Percentiles rank a stretch among this genome's conserved stretches.
Conservation (phyloP, 2,888 invertebrate species). For the Coleophora flavipennella region DNA sequence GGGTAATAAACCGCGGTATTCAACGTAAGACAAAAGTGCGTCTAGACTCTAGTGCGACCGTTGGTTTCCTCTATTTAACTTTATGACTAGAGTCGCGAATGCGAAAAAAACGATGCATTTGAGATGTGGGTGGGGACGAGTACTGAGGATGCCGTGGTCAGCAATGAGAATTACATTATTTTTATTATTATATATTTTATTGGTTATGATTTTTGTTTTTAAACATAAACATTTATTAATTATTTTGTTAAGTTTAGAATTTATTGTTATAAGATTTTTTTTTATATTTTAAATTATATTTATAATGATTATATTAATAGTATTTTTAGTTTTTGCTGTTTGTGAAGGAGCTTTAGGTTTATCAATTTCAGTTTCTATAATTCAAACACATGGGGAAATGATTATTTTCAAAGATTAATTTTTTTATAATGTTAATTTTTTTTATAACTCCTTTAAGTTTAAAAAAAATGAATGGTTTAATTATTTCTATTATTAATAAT, state of each 20-base stretch:
- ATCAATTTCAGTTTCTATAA: constrained; percentile 74
- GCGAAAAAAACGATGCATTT: too few species aligned
- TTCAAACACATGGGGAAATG: constrained; percentile 76
- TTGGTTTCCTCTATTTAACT: too few species aligned
- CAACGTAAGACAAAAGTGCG: too few species aligned
- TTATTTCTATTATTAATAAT: constrained; percentile 61
- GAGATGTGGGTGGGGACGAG: too few species aligned
- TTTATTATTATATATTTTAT: constrained; percentile 62
- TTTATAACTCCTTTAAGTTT: constrained; percentile 69
- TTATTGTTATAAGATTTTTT: constrained; percentile 73
- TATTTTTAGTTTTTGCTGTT: constrained; percentile 75
- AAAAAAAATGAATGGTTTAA: constrained; percentile 63
- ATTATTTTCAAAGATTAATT: constrained; percentile 74
- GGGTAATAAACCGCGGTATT: too few species aligned
- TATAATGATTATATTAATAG: constrained; percentile 69
- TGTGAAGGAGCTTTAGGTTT: constrained; percentile 77
- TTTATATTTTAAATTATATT: constrained; percentile 55
- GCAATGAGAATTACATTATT: constrained; percentile 46
- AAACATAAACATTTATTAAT: constrained; percentile 74
- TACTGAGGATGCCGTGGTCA: too few species aligned
- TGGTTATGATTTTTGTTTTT: constrained; percentile 65
- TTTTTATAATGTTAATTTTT: constrained; percentile 69
- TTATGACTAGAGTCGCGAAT: too few species aligned
- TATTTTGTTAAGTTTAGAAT: constrained; percentile 74
- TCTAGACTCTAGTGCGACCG: too few species aligned